Base-by-base conservation (phyloP, 2,888 invertebrate species). In the Dicycla oo region DNA sequence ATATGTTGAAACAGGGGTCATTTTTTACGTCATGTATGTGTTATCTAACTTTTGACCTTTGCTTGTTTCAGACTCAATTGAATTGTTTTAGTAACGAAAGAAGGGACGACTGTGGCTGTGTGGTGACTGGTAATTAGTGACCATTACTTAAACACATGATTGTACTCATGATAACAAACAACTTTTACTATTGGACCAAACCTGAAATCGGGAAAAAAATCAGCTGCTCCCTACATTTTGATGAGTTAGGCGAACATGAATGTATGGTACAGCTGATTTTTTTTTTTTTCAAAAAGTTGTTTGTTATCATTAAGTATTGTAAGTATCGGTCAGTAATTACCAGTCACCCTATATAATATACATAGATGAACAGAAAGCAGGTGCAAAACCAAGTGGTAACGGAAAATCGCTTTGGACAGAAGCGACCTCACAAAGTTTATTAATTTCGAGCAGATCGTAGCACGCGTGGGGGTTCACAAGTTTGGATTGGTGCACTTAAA, bases 391-490 rank as follows among this genome's bases (percentile, higher is more conserved):
- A 49, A 57, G 56, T 18, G 15, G 30, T 51, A 15, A 45, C 11
- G 38, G 20, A 5, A 26, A 71, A 5, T 15, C 34, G 38, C 26
- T 26, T 51, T 11, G 18, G 11, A 23, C 8, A 45, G 26, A 18
- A 34, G 53, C 3, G 6, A 45, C 45, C 45, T 30, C 15, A 38
- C 26, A 38, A 73, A 65, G 38, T 58, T 74, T 45, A 63, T 57
- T 73, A 38, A 73, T 64, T 73, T 73, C 6, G 11, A 63, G 13
- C 63, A 57, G 43, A 57, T 45, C 20, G 30, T 1, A 45, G 20
- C 40, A 61, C 23, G 40, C 51, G 26, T 57, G 56, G n/a, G 26
- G 2, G 10, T 13, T 38, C 5, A 8, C n/a, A 58, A 65, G 30
- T 65, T 73, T 38, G 38, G 20, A 53, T 51, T 10, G 43, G 2